Conservation (phyloP, 2,113 vertebrate genomes). For the Apaloderma vittatum region DNA sequence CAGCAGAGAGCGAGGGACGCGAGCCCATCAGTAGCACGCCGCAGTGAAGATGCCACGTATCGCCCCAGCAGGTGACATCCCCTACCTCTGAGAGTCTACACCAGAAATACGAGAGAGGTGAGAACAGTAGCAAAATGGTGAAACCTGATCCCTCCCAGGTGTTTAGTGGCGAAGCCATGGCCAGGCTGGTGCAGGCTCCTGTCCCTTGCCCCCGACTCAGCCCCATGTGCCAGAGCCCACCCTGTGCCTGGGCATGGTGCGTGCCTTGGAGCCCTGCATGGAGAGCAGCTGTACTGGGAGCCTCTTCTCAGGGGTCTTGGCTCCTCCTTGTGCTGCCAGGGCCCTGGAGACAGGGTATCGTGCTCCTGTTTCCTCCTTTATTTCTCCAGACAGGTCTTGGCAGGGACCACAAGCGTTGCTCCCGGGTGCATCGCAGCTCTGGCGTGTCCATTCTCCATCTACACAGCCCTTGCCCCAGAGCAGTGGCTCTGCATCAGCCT, state of each 20-base stretch:
- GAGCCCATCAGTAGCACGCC: background rate
- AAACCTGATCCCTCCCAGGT: background rate
- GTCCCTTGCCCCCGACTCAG: background rate
- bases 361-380: background rate
- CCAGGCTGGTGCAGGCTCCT: background rate
- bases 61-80: background rate
- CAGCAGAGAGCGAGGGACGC: background rate
- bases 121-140: background rate
- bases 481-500: background rate
- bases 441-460: background rate
- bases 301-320: background rate
- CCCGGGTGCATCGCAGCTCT: background rate
- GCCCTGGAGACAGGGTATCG: fast-evolving
- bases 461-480: background rate
- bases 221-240: background rate
- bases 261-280: fast-evolving
- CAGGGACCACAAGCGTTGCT: background rate
- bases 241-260: background rate
- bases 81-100: background rate
- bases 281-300: background rate
- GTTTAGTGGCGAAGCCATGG: background rate
- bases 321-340: background rate
- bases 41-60: background rate
- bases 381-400: background rate
- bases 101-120: background rate